These are phyloP conservation scores for Itoplectis maculator DNA, from an alignment of 2,888 invertebrate genomes.

Conservation along the genomic window DNA sequence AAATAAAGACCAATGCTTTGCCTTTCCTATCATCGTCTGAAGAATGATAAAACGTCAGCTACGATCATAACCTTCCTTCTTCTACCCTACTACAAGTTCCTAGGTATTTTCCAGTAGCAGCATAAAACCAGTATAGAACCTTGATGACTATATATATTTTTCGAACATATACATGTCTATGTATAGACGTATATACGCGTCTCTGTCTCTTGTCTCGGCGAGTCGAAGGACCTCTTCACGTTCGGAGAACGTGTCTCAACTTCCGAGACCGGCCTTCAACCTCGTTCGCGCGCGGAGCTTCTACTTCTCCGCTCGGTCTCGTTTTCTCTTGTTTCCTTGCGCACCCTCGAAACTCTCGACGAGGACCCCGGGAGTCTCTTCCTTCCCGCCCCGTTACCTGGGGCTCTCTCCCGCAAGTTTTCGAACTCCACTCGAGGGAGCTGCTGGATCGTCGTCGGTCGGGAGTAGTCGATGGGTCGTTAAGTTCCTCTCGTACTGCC, in stretches of 20 bases:
- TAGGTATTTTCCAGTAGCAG: background rate
- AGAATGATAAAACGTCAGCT: background rate
- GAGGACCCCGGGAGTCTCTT: conserved; percentile 43
- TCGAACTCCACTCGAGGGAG: conserved; percentile 63
- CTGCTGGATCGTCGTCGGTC: conserved; percentile 23
- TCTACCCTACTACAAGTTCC: background rate
- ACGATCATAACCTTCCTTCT: background rate
- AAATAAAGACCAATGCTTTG: background rate
- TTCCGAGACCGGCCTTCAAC: conserved; percentile 67
- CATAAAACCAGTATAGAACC: too few species aligned
- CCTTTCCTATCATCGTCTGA: background rate
- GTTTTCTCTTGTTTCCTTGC: conserved; percentile 45
- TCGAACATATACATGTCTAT: background rate
- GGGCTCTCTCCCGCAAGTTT: conserved; percentile 58
- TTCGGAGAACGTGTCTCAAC: conserved; percentile 73
- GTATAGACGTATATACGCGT: background rate
- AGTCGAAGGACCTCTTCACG: conserved; percentile 67
- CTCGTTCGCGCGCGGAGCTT: conserved; percentile 68
- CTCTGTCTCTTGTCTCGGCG: conserved; percentile 23
- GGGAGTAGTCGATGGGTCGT: conserved; percentile 49
- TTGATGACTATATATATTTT: background rate
- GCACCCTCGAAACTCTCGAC: conserved; percentile 42
- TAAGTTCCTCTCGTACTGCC: conserved; percentile 43
- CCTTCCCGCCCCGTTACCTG: conserved; percentile 13
- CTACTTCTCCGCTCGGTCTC: conserved; percentile 32